Evolutionary conservation across 2,797 vertebrate species (phyloP), one percentile per base, ranked within the genome.

Genomic region (Pipistrellus pygmaeus): DNA sequence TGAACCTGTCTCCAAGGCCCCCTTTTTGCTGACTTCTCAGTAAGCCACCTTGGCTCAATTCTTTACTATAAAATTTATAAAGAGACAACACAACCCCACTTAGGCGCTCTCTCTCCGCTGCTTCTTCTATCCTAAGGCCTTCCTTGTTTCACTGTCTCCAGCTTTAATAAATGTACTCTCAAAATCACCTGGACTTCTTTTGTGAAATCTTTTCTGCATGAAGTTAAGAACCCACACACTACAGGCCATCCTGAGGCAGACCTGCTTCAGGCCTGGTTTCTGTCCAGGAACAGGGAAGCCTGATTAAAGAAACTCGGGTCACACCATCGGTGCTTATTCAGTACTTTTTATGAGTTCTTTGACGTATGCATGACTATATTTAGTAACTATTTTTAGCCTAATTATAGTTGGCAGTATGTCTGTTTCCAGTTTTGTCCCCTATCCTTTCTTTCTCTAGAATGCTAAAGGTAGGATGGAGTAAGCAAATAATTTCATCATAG

Each of bases 401-500:
- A 96, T 93, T 94, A 76, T 77, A 86, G 46, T 76, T 84, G 66
- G 46, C 55, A 72, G 25, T 64, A 32, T 80, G 66, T 95, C 75
- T 84, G 7, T 85, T 95, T 92, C 30, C 32, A 25, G 88, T 88
- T 93, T 88, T 80, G 48, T 27, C 68, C 48, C 21, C 77, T 91
- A 87, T 86, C 44, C 83, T 94, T 95, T 69, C 57, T 91, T 92
- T 92, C 32, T 85, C 20, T 38, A 84, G 20, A 89, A 91, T 69
- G 69, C 11, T 76, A 53, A 27, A 90, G 73, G 21, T 83, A 94
- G 93, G 69, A 62, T 23, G 68, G 48, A 75, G 18, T 85, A 92
- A 92, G 71, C 81, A 95, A 92, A 76, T 94, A 48, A 68, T 92
- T 93, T 83, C n/a, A 84, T 92, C 46, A 30, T 84, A 83, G 68